These are phyloP conservation scores for Neolamprologus sp. DNA, from an alignment of 2,113 vertebrate genomes.

Conservation along the genomic window DNA sequence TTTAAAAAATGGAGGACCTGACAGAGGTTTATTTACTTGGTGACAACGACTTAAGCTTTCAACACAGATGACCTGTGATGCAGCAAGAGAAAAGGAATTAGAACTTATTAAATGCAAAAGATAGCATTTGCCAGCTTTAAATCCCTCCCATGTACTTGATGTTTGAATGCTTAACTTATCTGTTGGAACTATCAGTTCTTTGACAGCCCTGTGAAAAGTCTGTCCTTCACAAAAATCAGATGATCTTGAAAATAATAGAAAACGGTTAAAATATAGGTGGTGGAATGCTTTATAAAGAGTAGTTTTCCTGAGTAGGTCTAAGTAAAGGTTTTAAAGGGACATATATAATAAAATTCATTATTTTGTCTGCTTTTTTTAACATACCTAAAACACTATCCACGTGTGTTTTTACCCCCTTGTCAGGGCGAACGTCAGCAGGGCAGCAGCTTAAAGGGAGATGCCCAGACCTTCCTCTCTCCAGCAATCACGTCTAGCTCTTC, in stretches of 20 bases:
- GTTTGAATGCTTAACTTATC: neutral
- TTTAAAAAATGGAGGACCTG: neutral
- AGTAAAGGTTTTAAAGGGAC: neutral
- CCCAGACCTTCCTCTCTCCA: neutral
- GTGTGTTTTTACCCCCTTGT: neutral
- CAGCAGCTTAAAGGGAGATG: neutral
- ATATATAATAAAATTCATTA: neutral
- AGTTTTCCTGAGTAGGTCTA: neutral
- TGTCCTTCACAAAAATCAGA: neutral
- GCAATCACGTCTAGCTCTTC: neutral
- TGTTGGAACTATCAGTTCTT: neutral
- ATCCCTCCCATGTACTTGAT: neutral
- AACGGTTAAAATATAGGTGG: neutral
- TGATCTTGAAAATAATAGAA: neutral
- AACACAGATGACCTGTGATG: neutral
- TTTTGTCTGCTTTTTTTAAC: neutral
- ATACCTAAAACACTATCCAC: neutral
- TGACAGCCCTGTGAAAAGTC: neutral
- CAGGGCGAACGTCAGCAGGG: rapidly evolving
- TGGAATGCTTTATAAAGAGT: neutral
- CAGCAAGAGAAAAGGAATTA: neutral
- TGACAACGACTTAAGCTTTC: neutral
- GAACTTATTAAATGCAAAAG: neutral
- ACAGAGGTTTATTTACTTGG: neutral
- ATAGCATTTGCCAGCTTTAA: neutral